Evolutionary conservation across 2,113 vertebrate species (phyloP).

Genomic region (Thamnaconus septentrionalis): DNA sequence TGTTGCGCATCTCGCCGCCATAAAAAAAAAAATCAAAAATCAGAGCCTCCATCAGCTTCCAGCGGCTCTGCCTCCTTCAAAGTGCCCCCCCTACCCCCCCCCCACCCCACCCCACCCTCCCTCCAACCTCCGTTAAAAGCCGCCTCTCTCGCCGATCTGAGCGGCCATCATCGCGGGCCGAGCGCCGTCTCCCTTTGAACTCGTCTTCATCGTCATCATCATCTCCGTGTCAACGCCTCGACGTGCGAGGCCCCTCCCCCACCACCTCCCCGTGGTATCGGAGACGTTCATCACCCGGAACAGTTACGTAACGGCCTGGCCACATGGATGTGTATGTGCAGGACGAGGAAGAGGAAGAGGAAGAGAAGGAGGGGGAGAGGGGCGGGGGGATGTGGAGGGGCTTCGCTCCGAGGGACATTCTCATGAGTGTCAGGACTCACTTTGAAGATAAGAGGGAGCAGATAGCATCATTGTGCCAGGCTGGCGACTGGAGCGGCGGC

Average conservation of each 20-base stretch:
- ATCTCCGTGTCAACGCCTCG: slow-evolving; percentile 31
- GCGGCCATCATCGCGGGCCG: neutral
- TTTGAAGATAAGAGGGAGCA: slow-evolving; percentile 65
- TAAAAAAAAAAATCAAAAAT: no score
- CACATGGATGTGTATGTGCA: slow-evolving; percentile 19
- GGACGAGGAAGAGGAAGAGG: neutral
- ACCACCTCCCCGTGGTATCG: slow-evolving; percentile 38
- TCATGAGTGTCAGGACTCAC: slow-evolving; percentile 54
- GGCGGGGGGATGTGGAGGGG: slow-evolving; percentile 8
- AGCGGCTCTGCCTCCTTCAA: no score
- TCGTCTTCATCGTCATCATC: slow-evolving; percentile 44
- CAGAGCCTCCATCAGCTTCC: no score
- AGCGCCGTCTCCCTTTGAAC: slow-evolving; percentile 28
- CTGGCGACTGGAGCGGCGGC: slow-evolving; percentile 17
- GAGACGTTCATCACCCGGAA: slow-evolving; percentile 34
- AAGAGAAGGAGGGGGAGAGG: slow-evolving; percentile 4
- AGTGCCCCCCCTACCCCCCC: no score
- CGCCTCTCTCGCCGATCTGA: no score
- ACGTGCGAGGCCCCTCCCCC: slow-evolving; percentile 14
- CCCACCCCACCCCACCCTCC: no score
- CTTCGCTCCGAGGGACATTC: slow-evolving; percentile 32
- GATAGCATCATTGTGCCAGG: slow-evolving; percentile 37
- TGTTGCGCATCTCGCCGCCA: no score
- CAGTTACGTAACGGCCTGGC: slow-evolving; percentile 41
- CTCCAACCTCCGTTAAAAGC: no score